phyloP scores from a whole-genome alignment of 2,888 invertebrate genomes.

The Agrotis ipsilon region DNA sequence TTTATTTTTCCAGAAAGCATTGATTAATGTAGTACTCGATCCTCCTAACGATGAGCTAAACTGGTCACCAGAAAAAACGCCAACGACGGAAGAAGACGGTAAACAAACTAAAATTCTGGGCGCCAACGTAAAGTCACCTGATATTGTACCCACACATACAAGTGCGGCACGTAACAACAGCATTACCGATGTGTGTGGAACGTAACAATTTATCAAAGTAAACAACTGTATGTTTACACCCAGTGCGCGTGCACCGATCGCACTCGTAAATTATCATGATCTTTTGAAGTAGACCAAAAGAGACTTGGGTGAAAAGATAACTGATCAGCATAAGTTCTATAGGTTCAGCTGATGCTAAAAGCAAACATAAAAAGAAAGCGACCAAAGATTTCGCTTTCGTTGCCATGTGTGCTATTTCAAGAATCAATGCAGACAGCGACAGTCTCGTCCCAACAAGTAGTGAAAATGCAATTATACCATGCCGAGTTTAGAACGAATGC shows the following conservation, averaged over 20 bases:
- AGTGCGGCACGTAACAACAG: constrained; percentile 27
- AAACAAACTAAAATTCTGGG: constrained; percentile 33
- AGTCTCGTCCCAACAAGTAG: not conserved
- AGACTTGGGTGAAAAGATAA: not conserved
- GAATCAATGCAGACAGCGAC: constrained; percentile 7
- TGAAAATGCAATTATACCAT: constrained; percentile 2
- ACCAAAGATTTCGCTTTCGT: not conserved
- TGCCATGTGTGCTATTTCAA: constrained; percentile 25
- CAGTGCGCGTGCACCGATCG: constrained; percentile 54
- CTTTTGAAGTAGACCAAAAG: constrained; percentile 10
- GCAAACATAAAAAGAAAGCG: constrained; percentile 2
- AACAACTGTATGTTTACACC: constrained; percentile 54
- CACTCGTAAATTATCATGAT: constrained; percentile 16
- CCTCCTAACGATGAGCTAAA: not conserved
- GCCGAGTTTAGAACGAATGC: constrained; percentile 13
- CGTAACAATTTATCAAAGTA: constrained; percentile 29
- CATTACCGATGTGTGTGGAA: constrained; percentile 22
- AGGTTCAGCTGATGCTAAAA: not conserved
- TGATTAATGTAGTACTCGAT: too few relatives aligned
- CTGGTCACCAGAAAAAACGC: not conserved
- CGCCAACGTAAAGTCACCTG: constrained; percentile 44
- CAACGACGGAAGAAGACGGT: constrained; percentile 1
- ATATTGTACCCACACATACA: constrained; percentile 35
- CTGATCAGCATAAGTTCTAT: not conserved
- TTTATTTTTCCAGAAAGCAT: too few relatives aligned